Base-by-base conservation (phyloP, 2,113 vertebrate species). In the Calyptommatus sinebrachiatus region DNA sequence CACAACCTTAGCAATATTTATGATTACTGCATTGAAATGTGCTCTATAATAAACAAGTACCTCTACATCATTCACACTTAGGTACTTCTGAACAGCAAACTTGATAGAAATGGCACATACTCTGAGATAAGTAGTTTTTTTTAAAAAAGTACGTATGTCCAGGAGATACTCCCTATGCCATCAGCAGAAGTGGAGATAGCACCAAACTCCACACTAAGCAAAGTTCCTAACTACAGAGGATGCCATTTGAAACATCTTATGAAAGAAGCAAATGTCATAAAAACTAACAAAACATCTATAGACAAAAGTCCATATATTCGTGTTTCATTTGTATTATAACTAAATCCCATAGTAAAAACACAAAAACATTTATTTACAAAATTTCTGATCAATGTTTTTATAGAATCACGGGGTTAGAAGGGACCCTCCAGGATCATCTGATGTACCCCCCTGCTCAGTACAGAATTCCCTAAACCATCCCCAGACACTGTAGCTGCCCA, bases 21-120 rank as follows among this genome's bases (percentile, higher is more conserved):
- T 95, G 94, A 96, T 96, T 91, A 95, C 91, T 92, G 94, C 96
- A 95, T 95, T 95, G 94, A 96, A 97, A 96, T 96, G 95, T 94
- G 94, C 93, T 96, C 95, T 94, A 94, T 95, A 95, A 95, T 95
- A 95, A 95, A 95, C 94, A 95, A 96, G 95, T 92, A 93, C 94
- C 94, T 95, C 95, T 95, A 92, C 92, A 95, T 95, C 94, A 94
- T 93, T 95, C 93, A 95, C 95, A 93, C 93, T 95, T 93, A 88
- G 2, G 89, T 91, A 94, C 92, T 94, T 94, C 90, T 88, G 85
- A 92, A 91, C 91, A 88, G 91, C 89, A 90, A 90, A 94, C 93
- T 91, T 84, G 83, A 82, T 86, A 91, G 89, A 92, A 92, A 89
- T 90, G 91, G 90, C 73, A 82, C 89, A 90, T 73, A 87, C 84